These are phyloP conservation scores for Xenops minutus DNA, from an alignment of 2,797 vertebrate genomes.

Conservation along the genomic window DNA sequence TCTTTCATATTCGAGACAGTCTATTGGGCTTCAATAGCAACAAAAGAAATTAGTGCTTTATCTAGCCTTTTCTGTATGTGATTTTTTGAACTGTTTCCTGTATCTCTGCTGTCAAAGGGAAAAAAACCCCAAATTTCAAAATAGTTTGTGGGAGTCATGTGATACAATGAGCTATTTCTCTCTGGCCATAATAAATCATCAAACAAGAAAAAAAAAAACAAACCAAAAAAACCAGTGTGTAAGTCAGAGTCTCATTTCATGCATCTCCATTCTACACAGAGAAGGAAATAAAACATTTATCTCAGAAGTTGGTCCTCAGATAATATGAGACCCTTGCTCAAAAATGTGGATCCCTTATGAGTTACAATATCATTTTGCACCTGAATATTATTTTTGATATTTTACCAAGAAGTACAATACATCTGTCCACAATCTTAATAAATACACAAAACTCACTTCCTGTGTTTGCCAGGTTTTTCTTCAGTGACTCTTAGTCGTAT, in stretches of 20 bases:
- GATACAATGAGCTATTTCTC: neutral
- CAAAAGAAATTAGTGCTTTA: neutral
- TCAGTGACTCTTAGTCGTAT: neutral
- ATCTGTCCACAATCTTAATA: neutral
- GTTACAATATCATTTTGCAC: neutral
- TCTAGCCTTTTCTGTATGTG: neutral
- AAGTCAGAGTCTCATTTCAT: neutral
- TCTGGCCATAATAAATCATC: neutral
- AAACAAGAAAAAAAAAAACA: neutral
- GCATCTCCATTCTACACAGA: neutral
- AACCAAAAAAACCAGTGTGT: neutral
- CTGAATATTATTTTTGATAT: neutral
- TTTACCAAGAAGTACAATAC: neutral
- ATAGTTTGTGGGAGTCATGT: neutral
- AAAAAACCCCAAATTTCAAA: neutral
- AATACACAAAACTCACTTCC: fast-evolving
- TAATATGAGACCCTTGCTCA: neutral
- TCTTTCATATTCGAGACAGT: neutral
- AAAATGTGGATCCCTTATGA: neutral
- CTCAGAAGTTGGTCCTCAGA: neutral
- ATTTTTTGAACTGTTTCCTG: neutral
- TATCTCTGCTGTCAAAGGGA: neutral
- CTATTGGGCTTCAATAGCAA: neutral
- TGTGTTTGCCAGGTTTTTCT: neutral
- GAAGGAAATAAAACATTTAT: neutral